These are phyloP conservation scores for Myotis vivesi DNA, from an alignment of 2,797 vertebrate species.

Conservation along the genomic window DNA sequence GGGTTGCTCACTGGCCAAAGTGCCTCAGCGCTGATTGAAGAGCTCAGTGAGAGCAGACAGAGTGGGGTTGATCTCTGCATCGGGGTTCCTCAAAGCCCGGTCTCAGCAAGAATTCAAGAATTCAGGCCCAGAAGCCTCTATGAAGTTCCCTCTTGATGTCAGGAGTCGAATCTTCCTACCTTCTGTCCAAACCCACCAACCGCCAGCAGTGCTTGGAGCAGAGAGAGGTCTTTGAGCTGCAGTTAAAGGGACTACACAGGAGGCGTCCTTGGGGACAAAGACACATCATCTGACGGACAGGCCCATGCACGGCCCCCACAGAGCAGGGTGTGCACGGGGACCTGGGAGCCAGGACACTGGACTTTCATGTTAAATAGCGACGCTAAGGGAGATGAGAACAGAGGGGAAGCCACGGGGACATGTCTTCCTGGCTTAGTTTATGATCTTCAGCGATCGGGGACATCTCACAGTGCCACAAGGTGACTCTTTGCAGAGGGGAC, in stretches of 20 bases:
- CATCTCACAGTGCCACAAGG: neutral
- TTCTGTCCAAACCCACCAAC: neutral
- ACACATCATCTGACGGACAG: neutral
- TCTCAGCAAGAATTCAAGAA: slow-evolving; percentile 26
- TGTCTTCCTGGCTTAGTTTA: neutral
- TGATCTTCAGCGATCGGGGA: neutral
- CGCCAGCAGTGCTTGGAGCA: neutral
- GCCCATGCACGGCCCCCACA: neutral
- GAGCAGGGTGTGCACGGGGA: neutral
- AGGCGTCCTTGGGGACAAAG: neutral
- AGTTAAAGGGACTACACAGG: neutral
- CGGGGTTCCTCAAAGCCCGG: neutral
- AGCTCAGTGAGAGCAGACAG: neutral
- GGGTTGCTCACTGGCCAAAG: neutral
- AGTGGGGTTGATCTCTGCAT: neutral
- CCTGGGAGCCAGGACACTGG: neutral
- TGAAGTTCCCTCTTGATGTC: neutral
- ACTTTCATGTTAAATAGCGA: neutral
- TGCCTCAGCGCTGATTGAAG: neutral
- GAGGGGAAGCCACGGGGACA: neutral
- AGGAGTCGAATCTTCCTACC: neutral
- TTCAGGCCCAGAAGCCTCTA: neutral
- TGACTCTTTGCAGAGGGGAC: neutral
- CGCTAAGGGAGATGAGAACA: neutral
- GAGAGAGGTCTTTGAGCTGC: neutral